Conservation (phyloP, 2,888 invertebrate genomes). For the Blomia tropicalis region DNA sequence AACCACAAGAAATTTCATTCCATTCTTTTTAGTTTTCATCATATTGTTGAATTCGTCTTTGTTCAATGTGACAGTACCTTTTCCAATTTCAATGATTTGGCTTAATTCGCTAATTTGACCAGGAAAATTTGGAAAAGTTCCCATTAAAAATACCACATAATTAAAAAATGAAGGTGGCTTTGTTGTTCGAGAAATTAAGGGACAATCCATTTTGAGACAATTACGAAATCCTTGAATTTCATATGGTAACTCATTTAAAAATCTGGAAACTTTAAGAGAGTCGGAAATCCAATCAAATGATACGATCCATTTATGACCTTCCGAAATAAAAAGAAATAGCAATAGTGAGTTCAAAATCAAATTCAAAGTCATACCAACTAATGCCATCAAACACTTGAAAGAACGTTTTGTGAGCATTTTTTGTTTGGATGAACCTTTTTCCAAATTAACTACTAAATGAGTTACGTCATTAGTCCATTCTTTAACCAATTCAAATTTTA, state of each 20-base stretch:
- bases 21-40: neutral
- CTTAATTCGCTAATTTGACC: neutral
- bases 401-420: slow-evolving; percentile 6
- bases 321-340: neutral
- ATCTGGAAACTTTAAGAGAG: neutral
- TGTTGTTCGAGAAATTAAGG: neutral
- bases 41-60: neutral
- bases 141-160: neutral
- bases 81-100: neutral
- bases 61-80: neutral
- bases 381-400: slow-evolving; percentile 17
- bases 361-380: neutral
- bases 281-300: slow-evolving; percentile 12
- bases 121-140: neutral
- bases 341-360: slow-evolving; percentile 1
- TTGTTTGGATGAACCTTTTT: neutral
- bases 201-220: neutral
- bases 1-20: neutral
- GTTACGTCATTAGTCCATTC: slow-evolving; percentile 15
- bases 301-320: slow-evolving; percentile 19
- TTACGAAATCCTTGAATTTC: slow-evolving; percentile 5
- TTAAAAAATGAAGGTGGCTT: neutral
- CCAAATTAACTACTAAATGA: slow-evolving; percentile 14
- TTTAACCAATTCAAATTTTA: slow-evolving; percentile 6
- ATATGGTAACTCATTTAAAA: slow-evolving; percentile 1